Conservation (phyloP, 2,797 vertebrate genomes). For the Halcyon chelicuti region DNA sequence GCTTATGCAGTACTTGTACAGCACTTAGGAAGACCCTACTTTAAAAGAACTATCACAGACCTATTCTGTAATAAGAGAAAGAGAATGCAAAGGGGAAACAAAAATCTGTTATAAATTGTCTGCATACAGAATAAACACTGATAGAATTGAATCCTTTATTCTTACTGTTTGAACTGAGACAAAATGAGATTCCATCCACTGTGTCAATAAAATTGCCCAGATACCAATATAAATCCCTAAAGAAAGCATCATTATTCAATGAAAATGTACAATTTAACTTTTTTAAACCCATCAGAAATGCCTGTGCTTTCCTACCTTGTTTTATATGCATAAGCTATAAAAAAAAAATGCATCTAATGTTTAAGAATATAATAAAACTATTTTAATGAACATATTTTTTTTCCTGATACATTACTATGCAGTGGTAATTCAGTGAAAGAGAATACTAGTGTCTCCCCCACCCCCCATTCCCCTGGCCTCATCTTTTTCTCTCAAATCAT, state of each 20-base stretch:
- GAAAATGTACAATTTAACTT: not conserved
- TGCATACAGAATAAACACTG: not conserved
- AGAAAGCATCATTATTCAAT: not conserved
- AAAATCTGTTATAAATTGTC: not conserved
- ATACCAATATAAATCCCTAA: not conserved
- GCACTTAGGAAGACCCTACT: not conserved
- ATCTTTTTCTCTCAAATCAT: not conserved
- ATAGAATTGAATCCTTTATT: not conserved
- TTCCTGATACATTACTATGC: not conserved
- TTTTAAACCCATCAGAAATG: not conserved
- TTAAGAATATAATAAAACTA: not conserved
- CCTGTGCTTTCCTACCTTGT: not conserved
- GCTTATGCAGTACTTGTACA: not conserved
- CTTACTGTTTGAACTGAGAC: not conserved
- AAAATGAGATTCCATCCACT: not conserved
- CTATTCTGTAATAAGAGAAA: not conserved
- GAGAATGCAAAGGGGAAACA: not conserved
- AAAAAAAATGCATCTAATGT: not conserved
- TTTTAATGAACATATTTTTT: not conserved
- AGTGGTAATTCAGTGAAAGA: not conserved
- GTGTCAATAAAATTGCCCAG: not conserved
- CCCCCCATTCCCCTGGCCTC: rapidly evolving
- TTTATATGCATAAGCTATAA: not conserved
- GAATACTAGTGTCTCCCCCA: not conserved
- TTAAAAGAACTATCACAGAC: not conserved